Conservation (phyloP, 2,113 vertebrate genomes). For the Azemiops feae region DNA sequence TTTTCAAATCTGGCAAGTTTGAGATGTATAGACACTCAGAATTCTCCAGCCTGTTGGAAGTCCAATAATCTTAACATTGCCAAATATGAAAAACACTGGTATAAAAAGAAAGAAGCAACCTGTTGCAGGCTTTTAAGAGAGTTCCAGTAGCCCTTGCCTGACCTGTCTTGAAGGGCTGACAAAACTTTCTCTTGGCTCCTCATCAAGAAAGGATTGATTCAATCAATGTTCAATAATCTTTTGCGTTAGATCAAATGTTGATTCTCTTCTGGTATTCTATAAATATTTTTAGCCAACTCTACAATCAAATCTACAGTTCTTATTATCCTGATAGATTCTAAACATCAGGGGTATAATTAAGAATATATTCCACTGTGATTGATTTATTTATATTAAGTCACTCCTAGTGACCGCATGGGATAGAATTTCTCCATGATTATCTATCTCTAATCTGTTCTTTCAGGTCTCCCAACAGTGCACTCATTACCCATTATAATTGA, state of each 20-base stretch:
- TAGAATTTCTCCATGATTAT: not conserved
- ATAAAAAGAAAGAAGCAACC: not conserved
- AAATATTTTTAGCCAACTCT: not conserved
- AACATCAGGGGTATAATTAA: not conserved
- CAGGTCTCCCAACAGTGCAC: not conserved
- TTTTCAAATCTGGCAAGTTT: not conserved
- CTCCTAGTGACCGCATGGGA: not conserved
- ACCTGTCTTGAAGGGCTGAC: not conserved
- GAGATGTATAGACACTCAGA: not conserved
- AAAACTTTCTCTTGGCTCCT: not conserved
- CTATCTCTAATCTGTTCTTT: not conserved
- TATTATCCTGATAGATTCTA: not conserved
- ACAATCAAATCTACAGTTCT: not conserved
- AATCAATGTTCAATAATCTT: not conserved
- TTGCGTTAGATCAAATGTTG: not conserved
- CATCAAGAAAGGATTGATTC: not conserved
- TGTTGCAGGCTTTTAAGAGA: not conserved
- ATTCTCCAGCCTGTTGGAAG: not conserved
- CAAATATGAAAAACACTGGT: not conserved
- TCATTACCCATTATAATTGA: not conserved
- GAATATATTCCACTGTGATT: not conserved
- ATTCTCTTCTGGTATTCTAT: not conserved
- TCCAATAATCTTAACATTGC: too few relatives aligned
- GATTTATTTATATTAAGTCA: not conserved
- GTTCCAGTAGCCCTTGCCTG: not conserved